Percentiles rank a stretch among this genome's conserved stretches.
Conservation (phyloP, 2,888 invertebrate genomes). For the Plutella xylostella region DNA sequence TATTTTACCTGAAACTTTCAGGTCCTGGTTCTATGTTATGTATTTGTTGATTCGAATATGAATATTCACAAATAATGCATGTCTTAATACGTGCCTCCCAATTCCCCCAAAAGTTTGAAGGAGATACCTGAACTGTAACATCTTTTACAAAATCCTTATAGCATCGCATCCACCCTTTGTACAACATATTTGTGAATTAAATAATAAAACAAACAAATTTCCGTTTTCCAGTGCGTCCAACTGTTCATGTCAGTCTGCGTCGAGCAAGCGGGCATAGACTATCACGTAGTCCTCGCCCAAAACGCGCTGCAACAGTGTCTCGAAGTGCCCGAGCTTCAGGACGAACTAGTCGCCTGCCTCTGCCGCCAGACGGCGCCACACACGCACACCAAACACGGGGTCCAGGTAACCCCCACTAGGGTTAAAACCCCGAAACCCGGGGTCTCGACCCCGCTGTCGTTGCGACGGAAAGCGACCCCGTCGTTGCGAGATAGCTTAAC, state of each 20-base stretch:
- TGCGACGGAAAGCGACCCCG: constrained; percentile 57
- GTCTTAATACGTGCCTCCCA: neutral
- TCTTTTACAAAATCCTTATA: too few species aligned
- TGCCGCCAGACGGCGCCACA: constrained; percentile 93
- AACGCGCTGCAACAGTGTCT: constrained; percentile 94
- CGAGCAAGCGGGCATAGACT: constrained; percentile 95
- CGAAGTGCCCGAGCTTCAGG: constrained; percentile 89
- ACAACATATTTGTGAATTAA: too few species aligned
- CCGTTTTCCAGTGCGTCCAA: constrained; percentile 81
- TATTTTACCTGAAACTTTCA: too few species aligned
- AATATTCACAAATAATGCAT: neutral
- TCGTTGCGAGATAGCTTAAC: constrained; percentile 10
- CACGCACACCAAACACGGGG: constrained; percentile 82
- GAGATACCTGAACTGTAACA: too few species aligned
- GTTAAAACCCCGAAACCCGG: too few species aligned
- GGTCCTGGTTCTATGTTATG: too few species aligned
- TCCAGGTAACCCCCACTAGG: constrained; percentile 82
- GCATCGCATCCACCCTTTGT: too few species aligned
- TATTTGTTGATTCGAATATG: neutral
- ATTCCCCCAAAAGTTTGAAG: too few species aligned
- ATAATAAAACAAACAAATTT: too few species aligned
- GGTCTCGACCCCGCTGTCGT: constrained; percentile 53
- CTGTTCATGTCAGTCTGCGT: constrained; percentile 96
- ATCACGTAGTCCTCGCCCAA: constrained; percentile 97
- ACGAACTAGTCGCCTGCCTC: constrained; percentile 92